Evolutionary conservation across 1,140 invertebrate genomes (phyloP), one percentile per base, ranked within the genome.

Genomic region (Hesperophylax magnus): DNA sequence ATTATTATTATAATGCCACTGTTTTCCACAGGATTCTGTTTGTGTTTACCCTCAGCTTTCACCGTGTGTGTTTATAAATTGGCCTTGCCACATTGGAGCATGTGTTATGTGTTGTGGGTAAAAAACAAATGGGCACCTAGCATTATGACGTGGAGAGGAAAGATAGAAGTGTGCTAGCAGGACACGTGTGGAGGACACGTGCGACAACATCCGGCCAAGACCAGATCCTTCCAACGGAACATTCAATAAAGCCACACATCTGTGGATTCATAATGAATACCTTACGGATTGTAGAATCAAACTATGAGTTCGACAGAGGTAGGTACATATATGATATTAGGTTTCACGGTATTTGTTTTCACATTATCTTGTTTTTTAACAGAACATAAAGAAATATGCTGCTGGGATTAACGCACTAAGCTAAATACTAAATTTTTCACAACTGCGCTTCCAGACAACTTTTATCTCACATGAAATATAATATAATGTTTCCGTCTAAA

Each of bases 191-290:
- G 56, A 31, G 31, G 69, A 47, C 78, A 80, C 78, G 78, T 80
- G 78, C 78, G 60, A 60, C 71, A 80, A 80, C 78, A 80, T 80
- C 78, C 78, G 78, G 78, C 56, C 39, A 27, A n/a, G 76, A 63
- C 52, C 67, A 71, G 67, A 71, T 71, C 67, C 39, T 71, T 39
- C 67, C 61, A 65, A 20, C 39, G n/a, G 34, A 71, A 47, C 31
- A 39, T 56, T 54, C 52, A 58, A 72, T 20, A 54, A 17, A 17
- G 31, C n/a, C 52, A 24, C 74, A 77, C 58, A 77, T 77, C 63
- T 65, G 63, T 17, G 27, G 61, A 17, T 24, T 22, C 9, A 18
- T 18, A 22, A 58, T 58, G n/a, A 58, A 58, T 18, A n/a, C 56
- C n/a, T 18, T n/a, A 58, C 20, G n/a, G n/a, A 58, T 58, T 18